Conservation (phyloP, 1,140 invertebrate species). For the Lepidostoma basale region DNA sequence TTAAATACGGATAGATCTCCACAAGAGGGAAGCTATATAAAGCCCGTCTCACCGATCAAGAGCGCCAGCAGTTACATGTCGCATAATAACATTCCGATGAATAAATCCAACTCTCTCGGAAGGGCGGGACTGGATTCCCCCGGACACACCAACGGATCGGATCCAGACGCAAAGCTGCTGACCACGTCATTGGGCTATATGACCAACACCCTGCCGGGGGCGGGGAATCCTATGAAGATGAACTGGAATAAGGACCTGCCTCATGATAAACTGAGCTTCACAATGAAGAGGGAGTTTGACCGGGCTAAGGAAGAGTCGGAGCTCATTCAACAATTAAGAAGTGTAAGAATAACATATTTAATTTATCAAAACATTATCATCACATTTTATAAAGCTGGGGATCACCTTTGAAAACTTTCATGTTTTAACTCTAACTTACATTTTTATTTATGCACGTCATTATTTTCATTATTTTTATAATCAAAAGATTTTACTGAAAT, state of each 20-base stretch:
- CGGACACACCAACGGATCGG: conserved; percentile 52
- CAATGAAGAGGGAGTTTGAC: conserved; percentile 89
- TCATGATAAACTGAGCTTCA: conserved; percentile 83
- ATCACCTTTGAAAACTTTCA: no score
- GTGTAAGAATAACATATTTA: conserved; percentile 63
- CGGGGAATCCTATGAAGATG: conserved; percentile 61
- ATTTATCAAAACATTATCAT: background rate
- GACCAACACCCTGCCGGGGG: conserved; percentile 60
- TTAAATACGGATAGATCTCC: conserved; percentile 32
- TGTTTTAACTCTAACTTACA: no score
- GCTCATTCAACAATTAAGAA: conserved; percentile 81
- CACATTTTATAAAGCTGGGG: no score
- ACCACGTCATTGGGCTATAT: conserved; percentile 64
- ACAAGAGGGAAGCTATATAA: conserved; percentile 67
- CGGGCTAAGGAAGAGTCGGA: conserved; percentile 88
- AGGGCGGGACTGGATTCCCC: conserved; percentile 50
- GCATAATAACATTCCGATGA: conserved; percentile 59
- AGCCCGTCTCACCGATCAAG: conserved; percentile 75
- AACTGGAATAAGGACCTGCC: conserved; percentile 75
- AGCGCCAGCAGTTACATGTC: conserved; percentile 59
- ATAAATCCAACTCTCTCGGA: conserved; percentile 54
- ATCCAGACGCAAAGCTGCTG: conserved; percentile 58
- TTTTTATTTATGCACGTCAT: no score
- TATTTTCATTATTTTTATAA: background rate
- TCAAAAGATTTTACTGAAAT: background rate